phyloP scores from a whole-genome alignment of 2,113 vertebrate genomes.

The Mobula birostris region DNA sequence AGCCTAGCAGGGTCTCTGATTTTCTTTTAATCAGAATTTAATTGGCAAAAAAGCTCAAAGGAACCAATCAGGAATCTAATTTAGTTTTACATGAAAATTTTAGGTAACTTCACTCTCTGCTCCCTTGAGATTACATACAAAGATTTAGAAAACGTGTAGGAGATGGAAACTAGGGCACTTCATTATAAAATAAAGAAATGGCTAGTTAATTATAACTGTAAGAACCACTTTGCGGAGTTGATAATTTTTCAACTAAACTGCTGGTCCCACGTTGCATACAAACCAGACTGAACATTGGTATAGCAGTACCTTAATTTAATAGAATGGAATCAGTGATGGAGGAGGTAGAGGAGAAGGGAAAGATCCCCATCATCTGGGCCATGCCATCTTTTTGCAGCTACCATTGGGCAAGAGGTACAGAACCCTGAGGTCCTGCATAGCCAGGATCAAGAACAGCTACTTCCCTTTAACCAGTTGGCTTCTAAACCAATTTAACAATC shows the following conservation, averaged over 20 bases:
- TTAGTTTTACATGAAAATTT: neutral
- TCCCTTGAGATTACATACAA: neutral
- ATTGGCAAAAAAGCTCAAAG: neutral
- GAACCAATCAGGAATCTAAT: conserved; percentile 5
- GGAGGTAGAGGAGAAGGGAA: neutral
- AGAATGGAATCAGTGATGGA: neutral
- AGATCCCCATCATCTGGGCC: neutral
- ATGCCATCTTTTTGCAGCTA: no score
- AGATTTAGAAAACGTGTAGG: neutral
- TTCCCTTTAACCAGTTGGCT: no score
- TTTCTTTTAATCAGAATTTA: neutral
- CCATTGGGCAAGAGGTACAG: no score
- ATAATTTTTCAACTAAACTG: neutral
- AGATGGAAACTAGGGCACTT: neutral
- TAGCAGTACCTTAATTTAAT: neutral
- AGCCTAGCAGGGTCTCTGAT: neutral
- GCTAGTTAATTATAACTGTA: neutral
- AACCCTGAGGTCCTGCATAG: no score
- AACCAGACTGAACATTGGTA: neutral
- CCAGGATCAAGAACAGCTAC: no score
- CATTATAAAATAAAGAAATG: neutral
- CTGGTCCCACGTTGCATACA: neutral
- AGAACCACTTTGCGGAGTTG: neutral
- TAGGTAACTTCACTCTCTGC: neutral
- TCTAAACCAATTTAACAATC: no score